Percentiles rank a stretch among this genome's conserved stretches.
These are phyloP conservation scores for Knipowitschia caucasica DNA, from an alignment of 2,797 vertebrate genomes.

Conservation along the genomic window DNA sequence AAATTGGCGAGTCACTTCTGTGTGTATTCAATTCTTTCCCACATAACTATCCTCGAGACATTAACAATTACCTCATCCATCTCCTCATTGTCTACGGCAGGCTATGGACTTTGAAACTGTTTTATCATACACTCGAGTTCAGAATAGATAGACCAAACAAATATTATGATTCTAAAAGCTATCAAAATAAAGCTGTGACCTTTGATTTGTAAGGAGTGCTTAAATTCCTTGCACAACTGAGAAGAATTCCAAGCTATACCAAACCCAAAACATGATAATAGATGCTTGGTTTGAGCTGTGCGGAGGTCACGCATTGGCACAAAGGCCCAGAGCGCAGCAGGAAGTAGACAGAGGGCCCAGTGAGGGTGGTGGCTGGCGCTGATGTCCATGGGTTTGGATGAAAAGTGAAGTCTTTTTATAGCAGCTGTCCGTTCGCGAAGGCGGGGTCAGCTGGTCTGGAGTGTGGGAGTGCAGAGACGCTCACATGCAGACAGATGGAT, in stretches of 20 bases:
- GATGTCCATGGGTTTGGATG: conserved; percentile 67
- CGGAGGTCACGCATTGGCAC: conserved; percentile 36
- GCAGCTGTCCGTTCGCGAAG: conserved; percentile 51
- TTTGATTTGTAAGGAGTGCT: no score
- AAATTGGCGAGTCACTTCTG: neutral
- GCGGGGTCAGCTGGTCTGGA: conserved; percentile 62
- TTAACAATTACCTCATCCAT: neutral
- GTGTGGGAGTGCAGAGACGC: conserved; percentile 54
- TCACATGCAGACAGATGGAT: conserved; percentile 39
- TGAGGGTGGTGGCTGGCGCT: conserved; percentile 57
- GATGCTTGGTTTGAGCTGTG: conserved; percentile 39
- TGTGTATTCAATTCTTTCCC: neutral
- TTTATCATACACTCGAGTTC: neutral
- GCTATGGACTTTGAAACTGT: neutral
- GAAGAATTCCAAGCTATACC: conserved; percentile 34
- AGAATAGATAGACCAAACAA: no score
- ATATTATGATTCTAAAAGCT: no score
- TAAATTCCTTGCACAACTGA: conserved; percentile 38
- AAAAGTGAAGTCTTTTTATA: conserved; percentile 70
- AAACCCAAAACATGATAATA: conserved; percentile 42
- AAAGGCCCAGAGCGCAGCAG: conserved; percentile 45
- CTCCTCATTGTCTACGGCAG: neutral
- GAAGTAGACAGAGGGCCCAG: conserved; percentile 56
- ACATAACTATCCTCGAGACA: neutral
- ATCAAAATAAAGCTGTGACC: no score